A percentile compares a stretch with the other conserved stretches of the same genome.
phyloP scores from a whole-genome alignment of 2,113 vertebrate genomes.

The Nematolebias whitei region DNA sequence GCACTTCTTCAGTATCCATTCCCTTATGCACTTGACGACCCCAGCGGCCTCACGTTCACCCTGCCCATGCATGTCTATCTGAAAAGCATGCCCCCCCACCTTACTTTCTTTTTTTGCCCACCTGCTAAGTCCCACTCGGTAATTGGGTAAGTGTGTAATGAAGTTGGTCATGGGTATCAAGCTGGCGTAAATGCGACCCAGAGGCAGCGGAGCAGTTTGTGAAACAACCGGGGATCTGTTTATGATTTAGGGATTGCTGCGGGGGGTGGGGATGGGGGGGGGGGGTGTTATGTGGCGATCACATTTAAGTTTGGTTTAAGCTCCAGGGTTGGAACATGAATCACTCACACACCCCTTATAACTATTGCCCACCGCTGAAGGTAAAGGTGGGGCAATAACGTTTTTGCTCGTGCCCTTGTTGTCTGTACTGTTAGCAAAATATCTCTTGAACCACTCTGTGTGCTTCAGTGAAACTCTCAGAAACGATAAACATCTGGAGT shows the following conservation, averaged over 20 bases:
- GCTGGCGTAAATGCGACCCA: conserved; percentile 59
- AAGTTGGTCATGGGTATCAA: conserved; percentile 74
- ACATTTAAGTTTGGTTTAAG: conserved; percentile 37
- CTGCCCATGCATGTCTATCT: conserved; percentile 24
- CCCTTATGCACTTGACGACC: conserved; percentile 62
- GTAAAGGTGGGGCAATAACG: too few relatives aligned
- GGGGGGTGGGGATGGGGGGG: conserved; percentile 11
- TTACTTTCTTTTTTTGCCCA: conserved; percentile 6
- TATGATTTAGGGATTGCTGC: conserved; percentile 46
- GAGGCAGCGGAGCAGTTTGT: conserved; percentile 38
- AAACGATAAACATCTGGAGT: too few relatives aligned
- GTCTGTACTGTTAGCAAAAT: too few relatives aligned
- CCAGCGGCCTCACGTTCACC: conserved; percentile 48
- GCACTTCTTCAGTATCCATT: conserved; percentile 52
- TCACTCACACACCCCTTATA: conserved; percentile 36
- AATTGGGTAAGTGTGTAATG: conserved; percentile 76
- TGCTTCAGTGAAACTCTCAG: not conserved
- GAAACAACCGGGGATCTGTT: conserved; percentile 59
- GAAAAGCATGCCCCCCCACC: not conserved
- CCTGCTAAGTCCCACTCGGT: conserved; percentile 53
- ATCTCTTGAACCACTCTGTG: not conserved
- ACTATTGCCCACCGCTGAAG: not conserved
- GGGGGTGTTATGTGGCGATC: conserved; percentile 30
- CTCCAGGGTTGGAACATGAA: conserved; percentile 45
- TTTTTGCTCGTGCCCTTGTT: too few relatives aligned